phyloP scores from a whole-genome alignment of 1,140 invertebrate species.

The fruit fly (Drosophila melanogaster) region Release_6_plus_ISO1_MT NT_033779.5:13491001-13491500 shows the following conservation, averaged over 20 bases:
- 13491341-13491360: constrained; percentile 80
- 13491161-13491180: constrained; percentile 66
- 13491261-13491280: background rate
- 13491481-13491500: background rate
- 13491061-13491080: constrained; percentile 38
- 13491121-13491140: constrained; percentile 26
- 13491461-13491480: constrained; percentile 2
- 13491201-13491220: constrained; percentile 15
- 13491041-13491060: constrained; percentile 59
- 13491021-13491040: constrained; percentile 61
- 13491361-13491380: constrained; percentile 61
- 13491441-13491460: constrained; percentile 54
- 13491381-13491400: constrained; percentile 36
- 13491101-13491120: background rate
- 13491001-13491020: constrained; percentile 58
- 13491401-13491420: constrained; percentile 57
- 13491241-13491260: constrained; percentile 8
- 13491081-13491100: constrained; percentile 44
- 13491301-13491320: constrained; percentile 48
- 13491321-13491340: constrained; percentile 73
- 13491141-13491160: constrained; percentile 50
- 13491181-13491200: constrained; percentile 68
- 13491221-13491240: constrained; percentile 19
- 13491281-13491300: constrained; percentile 36
- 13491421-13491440: constrained; percentile 69